phyloP scores from a whole-genome alignment of 2,113 vertebrate genomes.

The Labeo catla region DNA sequence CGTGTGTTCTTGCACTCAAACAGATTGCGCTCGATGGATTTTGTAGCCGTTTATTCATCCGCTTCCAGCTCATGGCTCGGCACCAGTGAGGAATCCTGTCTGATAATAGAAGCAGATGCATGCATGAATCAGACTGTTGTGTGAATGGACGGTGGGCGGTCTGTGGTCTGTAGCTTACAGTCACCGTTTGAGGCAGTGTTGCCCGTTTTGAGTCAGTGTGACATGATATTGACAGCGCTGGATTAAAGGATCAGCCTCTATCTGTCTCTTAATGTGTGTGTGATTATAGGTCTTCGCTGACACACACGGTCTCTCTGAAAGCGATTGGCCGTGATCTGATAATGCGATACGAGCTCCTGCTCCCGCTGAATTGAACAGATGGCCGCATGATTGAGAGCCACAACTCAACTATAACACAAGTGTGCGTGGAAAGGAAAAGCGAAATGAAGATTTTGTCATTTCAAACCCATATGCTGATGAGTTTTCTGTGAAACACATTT shows the following conservation, averaged over 20 bases:
- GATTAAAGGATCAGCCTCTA: not conserved
- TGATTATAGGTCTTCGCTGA: not conserved
- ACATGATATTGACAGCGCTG: no score
- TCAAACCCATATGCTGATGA: not conserved
- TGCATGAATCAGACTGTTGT: not conserved
- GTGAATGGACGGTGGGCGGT: not conserved
- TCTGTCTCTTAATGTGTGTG: not conserved
- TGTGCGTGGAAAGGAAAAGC: not conserved
- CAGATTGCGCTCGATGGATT: not conserved
- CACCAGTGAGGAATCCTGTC: not conserved
- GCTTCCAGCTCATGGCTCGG: not conserved
- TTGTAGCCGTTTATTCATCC: not conserved
- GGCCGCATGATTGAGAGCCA: not conserved
- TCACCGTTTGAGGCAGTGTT: no score
- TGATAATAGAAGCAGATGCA: not conserved
- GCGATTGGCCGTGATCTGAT: not conserved
- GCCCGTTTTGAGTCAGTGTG: no score
- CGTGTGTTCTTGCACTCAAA: not conserved
- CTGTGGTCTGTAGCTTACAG: not conserved
- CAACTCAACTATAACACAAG: not conserved
- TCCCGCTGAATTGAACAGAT: not conserved
- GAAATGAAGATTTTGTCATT: not conserved
- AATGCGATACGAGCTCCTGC: not conserved
- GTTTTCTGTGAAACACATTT: not conserved
- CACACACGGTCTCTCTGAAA: not conserved